Percentiles rank a stretch among this genome's conserved stretches.
phyloP scores from a whole-genome alignment of 2,888 invertebrate species.

The Tridacna gigas region DNA sequence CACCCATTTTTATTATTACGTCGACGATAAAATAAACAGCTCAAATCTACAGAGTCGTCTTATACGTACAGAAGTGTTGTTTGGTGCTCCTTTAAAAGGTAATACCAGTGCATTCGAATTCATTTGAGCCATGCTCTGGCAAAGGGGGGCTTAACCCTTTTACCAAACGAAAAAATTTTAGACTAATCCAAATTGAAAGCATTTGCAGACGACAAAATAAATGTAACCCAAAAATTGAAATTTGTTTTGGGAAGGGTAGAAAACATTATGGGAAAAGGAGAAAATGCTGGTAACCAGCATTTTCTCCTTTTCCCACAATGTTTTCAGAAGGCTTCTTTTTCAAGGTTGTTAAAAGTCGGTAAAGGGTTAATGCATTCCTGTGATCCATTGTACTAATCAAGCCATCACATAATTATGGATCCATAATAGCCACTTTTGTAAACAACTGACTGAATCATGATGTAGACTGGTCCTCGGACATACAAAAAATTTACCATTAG shows the following conservation, averaged over 20 bases:
- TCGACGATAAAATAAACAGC: conserved; percentile 79
- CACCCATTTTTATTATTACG: conserved; percentile 80
- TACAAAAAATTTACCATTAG: too few species aligned
- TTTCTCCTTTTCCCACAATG: too few species aligned
- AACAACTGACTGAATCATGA: too few species aligned
- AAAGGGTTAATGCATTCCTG: too few species aligned
- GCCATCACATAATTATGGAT: too few species aligned
- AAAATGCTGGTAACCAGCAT: too few species aligned
- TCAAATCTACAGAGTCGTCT: conserved; percentile 74
- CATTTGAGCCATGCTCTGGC: too few species aligned
- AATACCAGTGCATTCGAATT: conserved; percentile 15
- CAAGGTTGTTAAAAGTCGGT: too few species aligned
- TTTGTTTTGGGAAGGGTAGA: neutral
- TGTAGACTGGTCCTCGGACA: too few species aligned
- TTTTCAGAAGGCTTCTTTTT: too few species aligned
- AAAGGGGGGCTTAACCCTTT: neutral
- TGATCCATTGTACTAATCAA: too few species aligned
- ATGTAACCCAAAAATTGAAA: neutral
- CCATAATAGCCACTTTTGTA: too few species aligned
- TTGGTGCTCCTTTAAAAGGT: conserved; percentile 82
- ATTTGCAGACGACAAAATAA: neutral
- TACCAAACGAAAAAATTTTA: neutral
- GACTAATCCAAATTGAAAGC: neutral
- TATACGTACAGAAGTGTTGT: conserved; percentile 79
- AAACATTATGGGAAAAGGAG: neutral